Evolutionary conservation across 2,888 invertebrate genomes (phyloP), one percentile per base, ranked within the genome.

Genomic region (Andrena flavipes): DNA sequence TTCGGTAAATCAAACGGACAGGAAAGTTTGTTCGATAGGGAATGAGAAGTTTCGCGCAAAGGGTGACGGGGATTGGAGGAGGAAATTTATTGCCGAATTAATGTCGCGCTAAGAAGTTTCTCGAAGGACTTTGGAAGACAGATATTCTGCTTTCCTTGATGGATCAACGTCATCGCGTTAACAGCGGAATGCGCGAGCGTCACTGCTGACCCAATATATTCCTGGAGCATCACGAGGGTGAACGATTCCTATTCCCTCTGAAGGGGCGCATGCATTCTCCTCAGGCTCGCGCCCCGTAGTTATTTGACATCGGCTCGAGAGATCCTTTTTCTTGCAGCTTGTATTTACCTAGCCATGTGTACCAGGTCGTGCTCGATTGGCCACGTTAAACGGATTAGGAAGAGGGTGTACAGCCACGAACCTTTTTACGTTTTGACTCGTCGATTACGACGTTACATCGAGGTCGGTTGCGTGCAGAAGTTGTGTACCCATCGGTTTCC

Each of bases 351-450:
- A 82, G 33, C 54, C 60, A 65, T 60, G 54, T 69, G 51, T 73
- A 42, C 63, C 67, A 42, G 60, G 42, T 49, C 60, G 29, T 23
- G 10, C 10, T 33, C 65, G 54, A 56, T 56, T 56, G 73, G 64
- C 29, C 51, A 49, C 76, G 77, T 84, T 87, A 84, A 87, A 85
- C 73, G 73, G 88, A 87, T 87, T 80, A 82, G 78, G 54, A 68
- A 60, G 51, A 35, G 60, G 70, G 73, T 13, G 71, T 76, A 23
- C 23, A 20, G 79, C 56, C 67, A 51, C 69, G 60, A 84, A 68
- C 56, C 65, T 8, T 20, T 48, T 77, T 72, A 77, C 85, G 79
- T 87, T 87, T 82, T 85, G 81, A 85, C 85, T 87, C 70, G 72
- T 33, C 35, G 64, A 65, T 69, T 73, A 51, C 33, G 30, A 23